Evolutionary conservation across 2,113 vertebrate genomes (phyloP), one percentile per base, ranked within the genome.

Genomic region (Thermophis baileyi): DNA sequence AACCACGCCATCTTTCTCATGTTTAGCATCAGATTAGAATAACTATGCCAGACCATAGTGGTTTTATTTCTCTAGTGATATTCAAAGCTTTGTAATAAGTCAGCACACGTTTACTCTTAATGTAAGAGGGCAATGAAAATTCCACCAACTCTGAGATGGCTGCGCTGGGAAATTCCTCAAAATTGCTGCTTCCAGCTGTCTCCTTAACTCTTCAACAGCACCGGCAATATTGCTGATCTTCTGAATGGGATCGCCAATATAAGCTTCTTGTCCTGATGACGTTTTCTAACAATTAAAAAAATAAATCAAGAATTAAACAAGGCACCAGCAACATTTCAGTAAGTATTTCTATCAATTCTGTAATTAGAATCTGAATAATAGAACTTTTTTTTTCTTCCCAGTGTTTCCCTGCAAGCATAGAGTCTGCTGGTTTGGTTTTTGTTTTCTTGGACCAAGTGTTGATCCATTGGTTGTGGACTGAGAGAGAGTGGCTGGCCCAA

Each of bases 141-240:
- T 7, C 92, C 53, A 91, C 95, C 96, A 87, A 97, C 97, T 94
- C 53, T 55, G n/a, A 30, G 3, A 60, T n/a, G 95, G 91, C 30
- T 94, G 90, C 74, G 0, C 16, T 69, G 91, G 0, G 2, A 89
- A 55, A 30, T 94, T 95, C 87, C 95, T 93, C 90, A 93, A 47
- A 1, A 90, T 44, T 87, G 96, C 44, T 14, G 74, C 53, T 93
- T 95, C 93, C 93, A 98, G 5, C 55, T 95, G 96, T 91, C 90
- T 93, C 91, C 90, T 96, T 85, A 98, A 96, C 89, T 93, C 93
- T 96, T 96, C 89, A 12, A 98, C 94, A 14, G 95, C 92, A 14
- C 9, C 91, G 86, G 91, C 93, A 95, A 97, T 85, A 60, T 87
- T 69, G 90, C 30, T 81, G 74, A 96, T 93, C 93, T 96, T 97